Evolutionary conservation across 2,888 invertebrate species (phyloP).

Genomic region (Lymantria monacha): DNA sequence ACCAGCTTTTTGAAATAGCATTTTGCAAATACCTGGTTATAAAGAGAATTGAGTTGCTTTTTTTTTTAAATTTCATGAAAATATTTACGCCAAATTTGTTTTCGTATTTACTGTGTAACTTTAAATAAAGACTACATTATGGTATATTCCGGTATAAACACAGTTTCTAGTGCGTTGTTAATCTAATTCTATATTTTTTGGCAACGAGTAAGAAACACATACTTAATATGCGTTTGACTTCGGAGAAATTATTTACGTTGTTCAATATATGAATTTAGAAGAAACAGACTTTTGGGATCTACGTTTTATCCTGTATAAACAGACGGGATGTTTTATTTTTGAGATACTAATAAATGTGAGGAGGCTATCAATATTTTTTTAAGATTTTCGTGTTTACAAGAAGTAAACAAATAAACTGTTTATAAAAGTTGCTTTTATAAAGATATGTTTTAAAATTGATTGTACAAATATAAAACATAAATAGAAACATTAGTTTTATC

Average conservation of each 20-base stretch:
- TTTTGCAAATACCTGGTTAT: conserved; percentile 5
- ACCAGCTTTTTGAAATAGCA: conserved; percentile 28
- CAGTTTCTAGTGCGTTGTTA: conserved; percentile 4
- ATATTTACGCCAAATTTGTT: conserved; percentile 10
- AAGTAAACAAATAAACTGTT: no score
- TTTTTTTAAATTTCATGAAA: conserved; percentile 7
- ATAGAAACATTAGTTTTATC: no score
- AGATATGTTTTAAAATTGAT: no score
- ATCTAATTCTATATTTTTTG: conserved; percentile 9
- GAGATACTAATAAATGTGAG: no score
- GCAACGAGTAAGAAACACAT: conserved; percentile 3
- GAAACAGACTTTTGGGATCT: background rate
- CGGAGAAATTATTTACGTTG: background rate
- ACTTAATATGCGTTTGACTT: background rate
- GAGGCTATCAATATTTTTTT: no score
- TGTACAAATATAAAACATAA: no score
- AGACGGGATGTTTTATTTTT: no score
- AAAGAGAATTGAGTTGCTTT: conserved; percentile 13
- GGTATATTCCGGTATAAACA: conserved; percentile 1
- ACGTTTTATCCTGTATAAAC: background rate
- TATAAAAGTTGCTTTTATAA: no score
- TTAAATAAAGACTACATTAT: conserved; percentile 1
- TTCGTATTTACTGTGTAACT: background rate
- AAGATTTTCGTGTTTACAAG: no score
- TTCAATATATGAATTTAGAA: background rate